A percentile compares a stretch with the other conserved stretches of the same genome.
Conservation (phyloP, 2,113 vertebrate genomes). For the Leptosomus discolor region DNA sequence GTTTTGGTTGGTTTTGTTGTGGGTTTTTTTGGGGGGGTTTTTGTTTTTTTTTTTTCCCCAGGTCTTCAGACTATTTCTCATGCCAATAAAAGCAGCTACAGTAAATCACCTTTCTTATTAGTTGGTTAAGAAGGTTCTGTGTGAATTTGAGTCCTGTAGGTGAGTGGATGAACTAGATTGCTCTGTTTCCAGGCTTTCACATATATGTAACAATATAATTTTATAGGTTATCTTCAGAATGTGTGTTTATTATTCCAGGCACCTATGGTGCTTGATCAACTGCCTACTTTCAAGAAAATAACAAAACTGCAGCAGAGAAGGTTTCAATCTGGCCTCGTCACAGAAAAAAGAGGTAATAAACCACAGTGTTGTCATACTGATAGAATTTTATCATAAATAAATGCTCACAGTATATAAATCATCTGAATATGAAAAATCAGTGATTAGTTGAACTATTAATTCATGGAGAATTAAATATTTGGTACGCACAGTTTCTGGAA, state of each 20-base stretch:
- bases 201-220: not conserved
- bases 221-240: not conserved
- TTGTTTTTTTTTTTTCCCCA: not conserved
- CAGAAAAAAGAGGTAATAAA: not conserved
- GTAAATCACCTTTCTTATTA: not conserved
- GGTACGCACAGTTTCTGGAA: not conserved
- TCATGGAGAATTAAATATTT: not conserved
- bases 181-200: not conserved
- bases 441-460: not conserved
- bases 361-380: not conserved
- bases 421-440: not conserved
- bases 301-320: not conserved
- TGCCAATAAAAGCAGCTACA: not conserved
- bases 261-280: not conserved
- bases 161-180: not conserved
- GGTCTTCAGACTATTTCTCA: not conserved
- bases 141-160: not conserved
- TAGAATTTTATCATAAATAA: not conserved
- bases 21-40: not conserved
- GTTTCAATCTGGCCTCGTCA: not conserved
- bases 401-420: not conserved
- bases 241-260: not conserved
- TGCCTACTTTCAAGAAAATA: not conserved
- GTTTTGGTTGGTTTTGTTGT: not conserved
- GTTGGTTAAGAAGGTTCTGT: not conserved